phyloP scores from a whole-genome alignment of 53 echinoderm and acorn worm genomes.

The Luidia sarsii region DNA sequence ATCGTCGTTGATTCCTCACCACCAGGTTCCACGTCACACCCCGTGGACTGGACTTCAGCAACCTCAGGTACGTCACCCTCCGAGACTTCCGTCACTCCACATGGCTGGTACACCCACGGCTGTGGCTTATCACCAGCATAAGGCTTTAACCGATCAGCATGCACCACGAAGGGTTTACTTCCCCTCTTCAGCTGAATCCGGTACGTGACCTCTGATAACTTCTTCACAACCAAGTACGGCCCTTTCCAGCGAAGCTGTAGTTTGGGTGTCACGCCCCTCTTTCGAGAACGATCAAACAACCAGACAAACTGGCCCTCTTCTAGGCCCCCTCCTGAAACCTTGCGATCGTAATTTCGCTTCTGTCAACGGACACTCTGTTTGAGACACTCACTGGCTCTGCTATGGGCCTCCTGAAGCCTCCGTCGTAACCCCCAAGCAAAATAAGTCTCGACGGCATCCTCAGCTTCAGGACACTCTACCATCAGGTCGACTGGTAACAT shows the following conservation, averaged over 20 bases:
- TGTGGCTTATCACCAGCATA: background rate
- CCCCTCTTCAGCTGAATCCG: background rate
- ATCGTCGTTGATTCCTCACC: no score
- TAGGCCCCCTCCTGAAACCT: background rate
- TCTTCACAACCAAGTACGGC: constrained; percentile 13
- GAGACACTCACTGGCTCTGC: constrained; percentile 7
- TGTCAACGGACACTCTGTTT: constrained; percentile 34
- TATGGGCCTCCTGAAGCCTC: constrained; percentile 21
- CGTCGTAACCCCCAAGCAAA: constrained; percentile 2
- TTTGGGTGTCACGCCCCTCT: constrained; percentile 4
- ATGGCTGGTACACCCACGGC: no score
- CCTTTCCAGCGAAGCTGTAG: background rate
- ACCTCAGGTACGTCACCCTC: no score
- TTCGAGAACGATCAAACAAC: constrained; percentile 13
- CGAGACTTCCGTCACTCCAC: no score
- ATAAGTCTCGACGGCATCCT: background rate
- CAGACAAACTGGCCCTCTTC: constrained; percentile 52
- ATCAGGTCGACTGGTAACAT: background rate
- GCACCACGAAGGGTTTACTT: constrained; percentile 3
- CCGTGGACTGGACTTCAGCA: no score
- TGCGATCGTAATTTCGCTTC: constrained; percentile 62
- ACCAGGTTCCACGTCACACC: no score
- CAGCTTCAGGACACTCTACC: constrained; percentile 5
- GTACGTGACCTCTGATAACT: constrained; percentile 8
- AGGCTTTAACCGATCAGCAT: background rate